Base-by-base conservation (phyloP, 2,797 vertebrate species). In the Ispidina picta region DNA sequence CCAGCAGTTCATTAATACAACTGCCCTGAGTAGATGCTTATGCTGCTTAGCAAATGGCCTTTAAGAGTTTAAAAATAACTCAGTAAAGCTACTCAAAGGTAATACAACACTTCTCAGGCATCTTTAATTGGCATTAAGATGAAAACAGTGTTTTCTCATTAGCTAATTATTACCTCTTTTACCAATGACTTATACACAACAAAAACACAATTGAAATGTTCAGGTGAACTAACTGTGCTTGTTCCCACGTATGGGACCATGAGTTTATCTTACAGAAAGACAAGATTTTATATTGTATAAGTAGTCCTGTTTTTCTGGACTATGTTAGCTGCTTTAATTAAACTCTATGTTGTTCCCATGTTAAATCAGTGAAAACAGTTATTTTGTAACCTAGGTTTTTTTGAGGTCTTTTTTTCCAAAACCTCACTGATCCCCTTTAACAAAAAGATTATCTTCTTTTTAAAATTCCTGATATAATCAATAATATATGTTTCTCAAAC, bases 21-120 rank as follows among this genome's bases (percentile, higher is more conserved):
- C 97, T 98, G 97, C 97, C 97, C 97, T 98, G 98, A 98, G 98
- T 98, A 97, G 95, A 97, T 96, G 96, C 97, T 97, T 97, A 97
- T 94, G 93, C 95, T 96, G 95, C 96, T 97, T 97, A 97, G 97
- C 95, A 97, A 98, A 97, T 19, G 89, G 96, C 94, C 94, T 95
- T 94, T 95, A 95, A 94, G 95, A 96, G 89, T 96, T 98, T 97
- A 97, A 97, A 97, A 97, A 97, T 86, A 96, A 97, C 90, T 96
- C 95, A 95, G 96, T 96, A 98, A 98, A 98, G 96, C 97, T 97
- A 97, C 97, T 97, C 96, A 96, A 97, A 98, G 94, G 88, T 97
- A 97, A 97, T 90, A 91, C 71, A 92, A 96, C 90, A 95, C 77
- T 95, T 97, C 78, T 96, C 87, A 97, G 95, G 93, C 91, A 93